Evolutionary conservation across 2,113 vertebrate species (phyloP), one percentile per base, ranked within the genome.

Genomic region (Corynorhinus townsendii): DNA sequence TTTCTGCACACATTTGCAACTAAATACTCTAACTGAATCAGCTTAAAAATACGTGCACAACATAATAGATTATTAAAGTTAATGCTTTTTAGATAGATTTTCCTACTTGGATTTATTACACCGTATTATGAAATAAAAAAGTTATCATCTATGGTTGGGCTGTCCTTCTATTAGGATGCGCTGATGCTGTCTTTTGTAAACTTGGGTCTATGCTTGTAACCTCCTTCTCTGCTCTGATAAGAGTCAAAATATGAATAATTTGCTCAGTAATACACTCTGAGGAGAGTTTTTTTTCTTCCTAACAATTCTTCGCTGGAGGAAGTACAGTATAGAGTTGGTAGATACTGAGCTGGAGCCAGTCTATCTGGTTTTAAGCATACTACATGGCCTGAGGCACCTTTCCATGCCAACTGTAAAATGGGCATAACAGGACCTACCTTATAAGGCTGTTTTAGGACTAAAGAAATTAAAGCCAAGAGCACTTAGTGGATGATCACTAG

Each of bases 211-310:
- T 95, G 84, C 66, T 92, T 88, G 45, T 40, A 86, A 77, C 85
- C 83, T 95, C 80, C 40, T 33, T 96, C 89, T 94, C 86, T 84
- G 40, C 81, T 89, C 47, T 93, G 72, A 66, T 22, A 3, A 84
- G 35, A 96, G 86, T 92, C 52, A 89, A 96, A 64, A 43, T 82
- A 88, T 96, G 89, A 66, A 94, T 73, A 68, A 95, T 95, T 97
- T 97, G 94, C 72, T 94, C 96, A 96, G 89, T 76, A 92, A 69
- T 77, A 86, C 56, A 91, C n/a, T 96, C 92, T 95, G 11, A 30
- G 19, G 15, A 56, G 4, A 91, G 6, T 2, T n/a, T 91, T 95
- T 72, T 80, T 87, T 86, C 69, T 59, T 75, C 62, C 47, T 56
- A 75, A 49, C 26, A 47, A 33, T 49, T 86, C 28, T 72, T 40